Percentiles rank a stretch among this genome's conserved stretches.
Conservation (phyloP, 2,113 vertebrate genomes). For the Microcebus jonahi region DNA sequence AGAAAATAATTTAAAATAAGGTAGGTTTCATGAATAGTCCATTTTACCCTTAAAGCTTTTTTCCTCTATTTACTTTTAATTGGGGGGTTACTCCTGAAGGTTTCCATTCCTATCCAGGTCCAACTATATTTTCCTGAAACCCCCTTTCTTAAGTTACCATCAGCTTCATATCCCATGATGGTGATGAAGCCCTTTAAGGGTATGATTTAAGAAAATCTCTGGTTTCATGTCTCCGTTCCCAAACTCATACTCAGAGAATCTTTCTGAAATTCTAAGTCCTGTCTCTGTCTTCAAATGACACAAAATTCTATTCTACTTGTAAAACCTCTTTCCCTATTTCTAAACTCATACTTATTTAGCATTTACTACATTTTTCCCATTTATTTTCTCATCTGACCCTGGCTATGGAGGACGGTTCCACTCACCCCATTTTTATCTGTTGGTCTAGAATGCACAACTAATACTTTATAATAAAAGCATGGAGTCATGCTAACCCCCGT, state of each 20-base stretch:
- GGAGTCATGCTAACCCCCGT: neutral
- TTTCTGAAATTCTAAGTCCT: neutral
- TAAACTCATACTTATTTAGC: neutral
- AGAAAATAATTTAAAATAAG: neutral
- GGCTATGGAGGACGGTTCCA: neutral
- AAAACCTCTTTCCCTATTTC: neutral
- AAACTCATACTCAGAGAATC: neutral
- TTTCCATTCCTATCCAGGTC: neutral
- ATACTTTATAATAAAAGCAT: slow-evolving; percentile 4
- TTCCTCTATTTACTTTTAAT: neutral
- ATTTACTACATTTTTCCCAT: neutral
- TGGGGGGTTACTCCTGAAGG: neutral
- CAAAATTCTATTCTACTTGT: neutral
- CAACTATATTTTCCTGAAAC: neutral
- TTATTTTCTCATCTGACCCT: neutral
- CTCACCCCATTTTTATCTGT: neutral
- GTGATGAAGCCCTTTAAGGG: neutral
- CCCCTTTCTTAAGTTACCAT: neutral
- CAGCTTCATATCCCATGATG: neutral
- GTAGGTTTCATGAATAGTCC: neutral
- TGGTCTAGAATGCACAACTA: neutral
- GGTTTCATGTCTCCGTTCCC: neutral
- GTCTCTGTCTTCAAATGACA: neutral
- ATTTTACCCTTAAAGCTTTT: neutral
- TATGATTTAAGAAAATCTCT: neutral